Conservation (phyloP, 1,140 invertebrate species). For the Heliconius hewitsoni region DNA sequence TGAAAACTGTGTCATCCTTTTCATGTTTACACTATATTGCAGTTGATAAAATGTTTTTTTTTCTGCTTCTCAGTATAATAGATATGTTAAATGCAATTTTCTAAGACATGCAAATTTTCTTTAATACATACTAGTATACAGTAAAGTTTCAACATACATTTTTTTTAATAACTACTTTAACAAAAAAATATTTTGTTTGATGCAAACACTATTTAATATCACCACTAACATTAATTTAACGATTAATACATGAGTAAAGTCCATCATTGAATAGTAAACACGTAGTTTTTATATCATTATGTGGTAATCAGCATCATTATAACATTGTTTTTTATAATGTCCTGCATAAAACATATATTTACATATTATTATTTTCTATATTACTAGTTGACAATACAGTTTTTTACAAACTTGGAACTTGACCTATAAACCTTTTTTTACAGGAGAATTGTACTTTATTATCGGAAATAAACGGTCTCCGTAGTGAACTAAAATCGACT, state of each 20-base stretch:
- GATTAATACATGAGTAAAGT: constrained; percentile 9
- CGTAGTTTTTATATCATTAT: not conserved
- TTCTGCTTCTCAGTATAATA: too few species aligned
- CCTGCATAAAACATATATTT: not conserved
- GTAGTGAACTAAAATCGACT: constrained; percentile 85
- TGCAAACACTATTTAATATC: not conserved
- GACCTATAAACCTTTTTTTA: constrained; percentile 11
- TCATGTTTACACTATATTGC: too few species aligned
- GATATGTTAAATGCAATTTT: too few species aligned
- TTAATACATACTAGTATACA: too few species aligned
- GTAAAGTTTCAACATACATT: too few species aligned
- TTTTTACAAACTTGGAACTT: not conserved
- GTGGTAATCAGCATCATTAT: constrained; percentile 5
- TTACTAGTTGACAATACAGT: not conserved
- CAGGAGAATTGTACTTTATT: constrained; percentile 89
- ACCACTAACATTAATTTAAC: not conserved
- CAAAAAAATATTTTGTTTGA: not conserved
- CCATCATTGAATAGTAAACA: not conserved
- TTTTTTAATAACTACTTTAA: too few species aligned
- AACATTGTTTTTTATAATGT: not conserved
- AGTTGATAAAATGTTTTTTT: too few species aligned
- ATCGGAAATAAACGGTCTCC: constrained; percentile 87
- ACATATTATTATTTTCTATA: not conserved
- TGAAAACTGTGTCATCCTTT: too few species aligned
- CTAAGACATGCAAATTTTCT: too few species aligned